phyloP scores from a whole-genome alignment of 2,113 vertebrate genomes.

The Thamnaconus septentrionalis region DNA sequence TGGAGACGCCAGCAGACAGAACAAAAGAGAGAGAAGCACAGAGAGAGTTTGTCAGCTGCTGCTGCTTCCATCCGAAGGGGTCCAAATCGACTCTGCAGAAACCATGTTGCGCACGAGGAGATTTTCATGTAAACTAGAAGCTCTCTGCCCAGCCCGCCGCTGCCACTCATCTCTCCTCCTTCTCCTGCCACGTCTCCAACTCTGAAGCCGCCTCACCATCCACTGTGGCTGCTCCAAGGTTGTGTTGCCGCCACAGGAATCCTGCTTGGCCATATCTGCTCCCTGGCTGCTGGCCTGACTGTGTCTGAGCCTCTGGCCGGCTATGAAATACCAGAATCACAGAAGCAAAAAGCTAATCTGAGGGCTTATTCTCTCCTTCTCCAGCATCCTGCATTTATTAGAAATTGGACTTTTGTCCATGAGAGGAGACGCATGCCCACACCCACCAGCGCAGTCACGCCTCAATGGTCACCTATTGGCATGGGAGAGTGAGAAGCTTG shows the following conservation, averaged over 20 bases:
- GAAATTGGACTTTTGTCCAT: background rate
- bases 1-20: background rate
- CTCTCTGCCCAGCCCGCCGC: background rate
- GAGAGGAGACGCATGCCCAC: background rate
- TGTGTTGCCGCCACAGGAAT: slow-evolving; percentile 25
- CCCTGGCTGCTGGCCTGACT: slow-evolving; percentile 5
- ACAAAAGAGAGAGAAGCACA: background rate
- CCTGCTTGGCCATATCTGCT: slow-evolving; percentile 48
- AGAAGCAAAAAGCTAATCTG: slow-evolving; percentile 2
- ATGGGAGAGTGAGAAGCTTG: background rate
- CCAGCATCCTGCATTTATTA: slow-evolving; percentile 4
- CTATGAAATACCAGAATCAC: slow-evolving; percentile 7
- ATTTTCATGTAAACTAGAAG: background rate
- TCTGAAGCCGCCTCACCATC: slow-evolving; percentile 46
- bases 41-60: background rate
- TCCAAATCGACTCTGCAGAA: background rate
- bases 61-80: background rate
- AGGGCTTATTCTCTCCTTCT: slow-evolving; percentile 5
- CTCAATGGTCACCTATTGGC: background rate
- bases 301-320: slow-evolving; percentile 4
- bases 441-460: slow-evolving; percentile 1
- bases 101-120: background rate
- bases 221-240: slow-evolving; percentile 39
- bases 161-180: background rate
- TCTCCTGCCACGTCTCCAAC: background rate